Evolutionary conservation across 2,888 invertebrate species (phyloP).

Genomic region (Latrodectus hesperus): DNA sequence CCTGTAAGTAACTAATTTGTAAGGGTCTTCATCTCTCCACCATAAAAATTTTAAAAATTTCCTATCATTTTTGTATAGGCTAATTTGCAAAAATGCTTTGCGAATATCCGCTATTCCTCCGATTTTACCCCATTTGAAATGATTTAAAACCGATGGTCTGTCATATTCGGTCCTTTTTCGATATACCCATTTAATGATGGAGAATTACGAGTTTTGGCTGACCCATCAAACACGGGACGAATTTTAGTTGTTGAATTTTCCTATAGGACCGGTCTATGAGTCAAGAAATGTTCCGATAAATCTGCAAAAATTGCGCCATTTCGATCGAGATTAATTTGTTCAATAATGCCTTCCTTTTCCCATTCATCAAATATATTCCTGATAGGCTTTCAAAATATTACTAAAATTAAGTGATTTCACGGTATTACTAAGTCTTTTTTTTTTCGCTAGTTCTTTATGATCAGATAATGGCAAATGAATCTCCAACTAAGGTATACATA

Average conservation of each 20-base stretch:
- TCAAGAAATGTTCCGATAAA: too few species aligned
- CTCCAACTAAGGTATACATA: too few species aligned
- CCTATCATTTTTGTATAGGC: background rate
- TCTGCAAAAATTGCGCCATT: too few species aligned
- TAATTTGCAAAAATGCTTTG: background rate
- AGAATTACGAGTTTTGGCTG: too few species aligned
- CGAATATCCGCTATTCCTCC: constrained; percentile 10
- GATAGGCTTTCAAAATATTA: too few species aligned
- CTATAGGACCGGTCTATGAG: too few species aligned
- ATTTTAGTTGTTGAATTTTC: too few species aligned
- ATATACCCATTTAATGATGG: too few species aligned
- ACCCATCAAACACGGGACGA: too few species aligned
- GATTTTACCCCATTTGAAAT: background rate
- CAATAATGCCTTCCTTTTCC: constrained; percentile 3
- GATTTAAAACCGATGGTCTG: background rate
- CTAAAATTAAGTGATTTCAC: background rate
- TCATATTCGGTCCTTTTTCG: background rate
- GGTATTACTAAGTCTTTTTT: background rate
- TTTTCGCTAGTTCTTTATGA: background rate
- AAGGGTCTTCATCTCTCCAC: background rate
- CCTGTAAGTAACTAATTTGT: background rate
- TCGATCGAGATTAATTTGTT: background rate
- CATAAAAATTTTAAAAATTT: background rate
- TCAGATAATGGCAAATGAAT: too few species aligned
- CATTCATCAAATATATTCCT: background rate